Evolutionary conservation across 1,140 invertebrate genomes (phyloP).

Genomic region (Phenacoccus solenopsis): DNA sequence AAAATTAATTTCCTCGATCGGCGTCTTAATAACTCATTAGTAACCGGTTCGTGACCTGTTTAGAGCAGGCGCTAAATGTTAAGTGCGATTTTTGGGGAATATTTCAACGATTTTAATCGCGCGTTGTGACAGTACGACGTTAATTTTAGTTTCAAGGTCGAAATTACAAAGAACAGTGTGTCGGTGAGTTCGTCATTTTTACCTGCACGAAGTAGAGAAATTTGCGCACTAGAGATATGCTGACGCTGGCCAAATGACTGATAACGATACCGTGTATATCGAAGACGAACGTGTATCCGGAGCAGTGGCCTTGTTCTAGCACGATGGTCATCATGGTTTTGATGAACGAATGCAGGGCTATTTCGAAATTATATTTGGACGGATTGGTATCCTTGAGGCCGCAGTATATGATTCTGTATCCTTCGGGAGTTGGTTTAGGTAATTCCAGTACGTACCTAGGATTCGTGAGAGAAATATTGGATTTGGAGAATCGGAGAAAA

Average conservation of each 20-base stretch:
- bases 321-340: background rate
- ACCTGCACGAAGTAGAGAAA: slow-evolving; percentile 18
- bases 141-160: no score
- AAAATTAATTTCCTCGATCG: no score
- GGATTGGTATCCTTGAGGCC: slow-evolving; percentile 18
- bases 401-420: slow-evolving; percentile 22
- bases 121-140: no score
- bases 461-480: background rate
- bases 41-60: no score
- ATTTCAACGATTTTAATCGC: no score
- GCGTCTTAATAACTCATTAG: no score
- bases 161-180: no score
- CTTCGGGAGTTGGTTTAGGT: slow-evolving; percentile 23
- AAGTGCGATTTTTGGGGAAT: no score
- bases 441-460: slow-evolving; percentile 24
- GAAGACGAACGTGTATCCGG: slow-evolving; percentile 17
- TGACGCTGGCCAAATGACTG: slow-evolving; percentile 18
- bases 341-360: background rate
- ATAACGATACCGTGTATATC: slow-evolving; percentile 13
- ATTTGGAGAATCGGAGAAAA: background rate
- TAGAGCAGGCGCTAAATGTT: no score
- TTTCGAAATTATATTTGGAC: slow-evolving; percentile 19
- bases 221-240: slow-evolving; percentile 9
- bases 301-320: slow-evolving; percentile 8
- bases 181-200: no score